Conservation (phyloP, 2,113 vertebrate genomes). For the Atractosteus spatula region DNA sequence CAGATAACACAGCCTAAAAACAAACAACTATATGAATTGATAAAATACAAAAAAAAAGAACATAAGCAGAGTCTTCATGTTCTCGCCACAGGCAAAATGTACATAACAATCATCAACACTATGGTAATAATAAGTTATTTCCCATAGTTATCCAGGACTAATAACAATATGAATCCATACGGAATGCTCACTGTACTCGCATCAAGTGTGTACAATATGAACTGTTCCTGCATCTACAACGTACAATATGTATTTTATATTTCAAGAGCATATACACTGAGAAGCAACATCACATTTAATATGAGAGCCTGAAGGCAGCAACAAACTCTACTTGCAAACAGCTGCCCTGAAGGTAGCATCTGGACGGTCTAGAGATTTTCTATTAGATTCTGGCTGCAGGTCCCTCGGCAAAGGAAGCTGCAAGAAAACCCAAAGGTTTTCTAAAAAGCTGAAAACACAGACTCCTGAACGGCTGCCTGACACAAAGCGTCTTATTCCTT, state of each 20-base stretch:
- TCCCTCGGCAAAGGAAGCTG: neutral
- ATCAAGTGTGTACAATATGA: no score
- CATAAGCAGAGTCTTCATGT: no score
- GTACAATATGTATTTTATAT: neutral
- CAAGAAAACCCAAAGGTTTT: neutral
- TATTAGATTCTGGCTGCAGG: neutral
- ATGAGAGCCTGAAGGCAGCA: conserved; percentile 9
- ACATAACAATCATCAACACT: no score
- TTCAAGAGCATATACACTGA: neutral
- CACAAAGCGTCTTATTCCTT: conserved; percentile 1
- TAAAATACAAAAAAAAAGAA: no score
- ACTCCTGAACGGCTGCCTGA: neutral
- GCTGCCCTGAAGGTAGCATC: neutral
- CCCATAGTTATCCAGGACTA: neutral
- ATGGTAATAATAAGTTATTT: neutral
- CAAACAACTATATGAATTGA: no score
- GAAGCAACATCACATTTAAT: conserved; percentile 4
- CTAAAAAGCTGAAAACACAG: neutral
- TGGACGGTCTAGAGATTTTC: neutral
- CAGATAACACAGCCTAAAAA: no score
- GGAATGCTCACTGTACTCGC: no score
- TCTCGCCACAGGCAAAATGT: no score
- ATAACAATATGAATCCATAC: neutral
- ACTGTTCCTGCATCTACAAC: no score
- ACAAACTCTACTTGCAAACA: neutral